Evolutionary conservation across 2,797 vertebrate species (phyloP).

Genomic region (Peromyscus melanophrys): DNA sequence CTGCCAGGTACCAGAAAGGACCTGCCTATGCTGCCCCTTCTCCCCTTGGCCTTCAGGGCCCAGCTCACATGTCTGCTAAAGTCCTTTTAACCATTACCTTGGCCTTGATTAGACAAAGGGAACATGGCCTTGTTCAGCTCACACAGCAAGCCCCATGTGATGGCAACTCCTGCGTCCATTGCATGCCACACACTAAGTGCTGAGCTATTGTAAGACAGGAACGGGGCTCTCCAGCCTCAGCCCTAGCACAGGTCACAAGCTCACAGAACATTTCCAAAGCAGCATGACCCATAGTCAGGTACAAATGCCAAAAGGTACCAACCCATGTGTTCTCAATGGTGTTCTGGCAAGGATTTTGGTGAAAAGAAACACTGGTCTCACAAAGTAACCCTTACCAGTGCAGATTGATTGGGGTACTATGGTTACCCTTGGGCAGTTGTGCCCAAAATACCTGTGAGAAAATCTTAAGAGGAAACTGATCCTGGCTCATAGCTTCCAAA

Average conservation of each 20-base stretch:
- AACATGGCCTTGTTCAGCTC: not conserved
- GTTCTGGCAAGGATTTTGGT: conserved; percentile 3
- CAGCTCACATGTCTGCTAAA: not conserved
- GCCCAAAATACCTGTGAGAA: not conserved
- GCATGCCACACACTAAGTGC: not conserved
- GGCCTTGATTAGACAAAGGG: not conserved
- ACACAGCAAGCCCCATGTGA: not conserved
- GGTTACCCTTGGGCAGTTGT: not conserved
- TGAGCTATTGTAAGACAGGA: not conserved
- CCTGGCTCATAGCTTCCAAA: not conserved
- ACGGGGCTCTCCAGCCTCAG: conserved; percentile 1
- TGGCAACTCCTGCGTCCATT: not conserved
- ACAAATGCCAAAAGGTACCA: conserved; percentile 28
- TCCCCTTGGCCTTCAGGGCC: not conserved
- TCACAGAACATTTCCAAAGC: conserved; percentile 1
- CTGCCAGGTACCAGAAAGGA: not conserved
- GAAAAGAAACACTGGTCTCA: conserved; percentile 37
- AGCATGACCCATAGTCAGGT: not conserved
- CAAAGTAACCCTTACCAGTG: conserved; percentile 36
- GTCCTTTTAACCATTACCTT: not conserved
- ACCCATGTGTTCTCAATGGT: not conserved
- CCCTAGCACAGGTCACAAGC: not conserved
- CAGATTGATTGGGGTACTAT: not conserved
- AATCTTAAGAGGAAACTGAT: not conserved
- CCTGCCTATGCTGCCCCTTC: not conserved